A percentile compares a stretch with the other conserved stretches of the same genome.
These are phyloP conservation scores for Magallana angulata DNA, from an alignment of 1,140 invertebrate species.

Conservation along the genomic window DNA sequence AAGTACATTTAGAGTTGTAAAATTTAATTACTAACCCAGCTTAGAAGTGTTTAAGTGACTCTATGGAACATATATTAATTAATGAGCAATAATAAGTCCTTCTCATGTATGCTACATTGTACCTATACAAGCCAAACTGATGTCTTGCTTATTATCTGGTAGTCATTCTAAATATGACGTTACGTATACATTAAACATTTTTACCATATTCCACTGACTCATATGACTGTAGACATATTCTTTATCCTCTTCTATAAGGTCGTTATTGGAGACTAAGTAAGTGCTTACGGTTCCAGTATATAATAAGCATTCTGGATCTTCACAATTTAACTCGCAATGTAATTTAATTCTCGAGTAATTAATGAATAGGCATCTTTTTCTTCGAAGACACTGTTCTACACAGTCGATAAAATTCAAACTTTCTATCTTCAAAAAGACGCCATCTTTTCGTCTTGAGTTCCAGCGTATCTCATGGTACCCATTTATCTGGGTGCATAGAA, in stretches of 20 bases:
- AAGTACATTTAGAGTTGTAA: no score
- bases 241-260: no score
- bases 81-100: no score
- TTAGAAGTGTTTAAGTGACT: no score
- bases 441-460: background rate
- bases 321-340: background rate
- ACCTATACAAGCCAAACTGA: no score
- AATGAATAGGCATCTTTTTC: background rate
- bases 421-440: background rate
- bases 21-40: no score
- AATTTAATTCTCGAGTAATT: background rate
- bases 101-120: no score
- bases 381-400: background rate
- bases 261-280: no score
- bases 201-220: background rate
- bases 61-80: no score
- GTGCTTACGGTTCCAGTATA: background rate
- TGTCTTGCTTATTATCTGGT: no score
- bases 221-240: background rate
- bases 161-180: no score
- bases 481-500: background rate
- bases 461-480: background rate
- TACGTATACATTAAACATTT: no score
- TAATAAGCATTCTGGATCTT: background rate
- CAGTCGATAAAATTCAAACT: constrained; percentile 4